Conservation (phyloP, 1,140 invertebrate species). For the Drosophila micromelanica region DNA sequence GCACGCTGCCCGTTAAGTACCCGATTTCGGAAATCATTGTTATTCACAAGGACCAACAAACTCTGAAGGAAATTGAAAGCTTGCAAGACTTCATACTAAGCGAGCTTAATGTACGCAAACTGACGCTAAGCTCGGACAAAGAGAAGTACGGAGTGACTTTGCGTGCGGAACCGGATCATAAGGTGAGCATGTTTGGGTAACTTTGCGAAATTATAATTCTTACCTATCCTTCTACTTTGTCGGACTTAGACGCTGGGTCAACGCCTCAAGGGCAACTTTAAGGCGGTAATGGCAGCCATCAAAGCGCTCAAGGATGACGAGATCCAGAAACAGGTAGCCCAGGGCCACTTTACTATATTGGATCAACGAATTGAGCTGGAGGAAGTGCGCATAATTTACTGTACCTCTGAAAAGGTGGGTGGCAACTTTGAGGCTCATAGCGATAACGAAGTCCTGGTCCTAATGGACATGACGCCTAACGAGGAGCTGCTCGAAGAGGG, state of each 20-base stretch:
- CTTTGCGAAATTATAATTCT: background rate
- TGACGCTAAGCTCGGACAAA: constrained; percentile 97
- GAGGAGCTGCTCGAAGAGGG: constrained; percentile 96
- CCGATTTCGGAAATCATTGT: constrained; percentile 98
- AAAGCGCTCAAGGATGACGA: constrained; percentile 92
- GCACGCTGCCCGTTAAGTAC: constrained; percentile 97
- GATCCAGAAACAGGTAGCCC: constrained; percentile 90
- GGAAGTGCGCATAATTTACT: constrained; percentile 95
- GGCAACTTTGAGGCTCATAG: constrained; percentile 94
- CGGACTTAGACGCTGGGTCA: constrained; percentile 89
- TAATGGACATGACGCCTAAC: constrained; percentile 92
- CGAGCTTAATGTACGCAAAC: constrained; percentile 96
- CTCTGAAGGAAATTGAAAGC: constrained; percentile 92
- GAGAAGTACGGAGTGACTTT: constrained; percentile 96
- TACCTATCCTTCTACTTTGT: constrained; percentile 85
- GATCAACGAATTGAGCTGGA: constrained; percentile 91
- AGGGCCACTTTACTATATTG: constrained; percentile 89
- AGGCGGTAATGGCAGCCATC: constrained; percentile 92
- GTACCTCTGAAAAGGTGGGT: constrained; percentile 85
- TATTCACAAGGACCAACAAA: constrained; percentile 93
- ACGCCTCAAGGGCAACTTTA: constrained; percentile 95
- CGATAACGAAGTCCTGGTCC: constrained; percentile 93
- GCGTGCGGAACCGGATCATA: constrained; percentile 96
- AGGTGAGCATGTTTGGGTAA: constrained; percentile 55
- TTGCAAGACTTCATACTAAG: constrained; percentile 95